Percentiles rank a stretch among this genome's conserved stretches.
These are phyloP conservation scores for Ivindomyrus marchei DNA, from an alignment of 2,113 vertebrate genomes.

Conservation along the genomic window DNA sequence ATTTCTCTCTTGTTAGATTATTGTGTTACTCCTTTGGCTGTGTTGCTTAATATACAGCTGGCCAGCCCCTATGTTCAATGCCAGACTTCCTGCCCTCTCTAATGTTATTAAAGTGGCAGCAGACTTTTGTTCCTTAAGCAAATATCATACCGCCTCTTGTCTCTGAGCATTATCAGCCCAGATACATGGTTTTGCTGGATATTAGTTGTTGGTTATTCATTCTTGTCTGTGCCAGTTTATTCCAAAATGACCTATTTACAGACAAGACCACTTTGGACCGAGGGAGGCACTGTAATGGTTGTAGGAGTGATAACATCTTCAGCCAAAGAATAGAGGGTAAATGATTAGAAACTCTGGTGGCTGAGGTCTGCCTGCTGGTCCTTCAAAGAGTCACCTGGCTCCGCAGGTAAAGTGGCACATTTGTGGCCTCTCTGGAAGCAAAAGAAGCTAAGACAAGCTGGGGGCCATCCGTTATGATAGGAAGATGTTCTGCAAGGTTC, in stretches of 20 bases:
- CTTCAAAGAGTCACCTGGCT: no score
- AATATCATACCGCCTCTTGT: neutral
- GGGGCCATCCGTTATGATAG: neutral
- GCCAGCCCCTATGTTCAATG: neutral
- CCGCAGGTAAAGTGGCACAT: no score
- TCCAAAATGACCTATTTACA: neutral
- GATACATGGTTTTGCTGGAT: neutral
- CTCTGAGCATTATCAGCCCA: neutral
- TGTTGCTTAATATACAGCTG: neutral
- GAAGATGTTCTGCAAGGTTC: neutral
- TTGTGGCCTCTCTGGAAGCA: no score
- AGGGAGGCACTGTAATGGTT: neutral
- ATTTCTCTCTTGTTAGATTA: neutral
- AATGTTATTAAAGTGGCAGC: neutral
- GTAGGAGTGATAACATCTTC: neutral
- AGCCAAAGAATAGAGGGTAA: neutral
- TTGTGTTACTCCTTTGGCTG: neutral
- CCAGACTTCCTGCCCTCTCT: neutral
- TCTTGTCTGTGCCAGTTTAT: neutral
- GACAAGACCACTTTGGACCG: neutral
- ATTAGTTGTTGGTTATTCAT: neutral
- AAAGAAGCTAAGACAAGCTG: no score
- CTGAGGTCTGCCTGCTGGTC: no score
- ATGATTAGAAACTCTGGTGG: no score
- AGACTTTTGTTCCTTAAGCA: neutral